Evolutionary conservation across 1,140 invertebrate species (phyloP).

Genomic region (Zaprionus kolodkinae): DNA sequence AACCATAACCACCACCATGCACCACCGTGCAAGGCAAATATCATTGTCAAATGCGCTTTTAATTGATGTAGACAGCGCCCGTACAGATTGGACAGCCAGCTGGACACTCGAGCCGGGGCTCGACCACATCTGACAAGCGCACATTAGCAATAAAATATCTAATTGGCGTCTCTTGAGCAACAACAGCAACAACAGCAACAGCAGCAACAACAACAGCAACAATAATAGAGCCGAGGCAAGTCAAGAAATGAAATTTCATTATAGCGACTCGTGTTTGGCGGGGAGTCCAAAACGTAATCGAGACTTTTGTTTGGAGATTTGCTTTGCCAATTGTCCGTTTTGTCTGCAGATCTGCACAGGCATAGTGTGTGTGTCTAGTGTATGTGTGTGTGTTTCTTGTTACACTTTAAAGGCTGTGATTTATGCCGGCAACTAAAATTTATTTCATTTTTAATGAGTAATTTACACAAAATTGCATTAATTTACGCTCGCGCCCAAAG

Average conservation of each 20-base stretch:
- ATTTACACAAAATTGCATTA: conserved; percentile 83
- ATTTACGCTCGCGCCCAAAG: conserved; percentile 67
- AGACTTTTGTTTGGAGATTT: conserved; percentile 74
- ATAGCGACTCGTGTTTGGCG: conserved; percentile 38
- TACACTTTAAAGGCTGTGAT: conserved; percentile 74
- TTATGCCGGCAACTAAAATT: conserved; percentile 74
- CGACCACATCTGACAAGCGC: conserved; percentile 66
- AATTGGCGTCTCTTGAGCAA: conserved; percentile 68
- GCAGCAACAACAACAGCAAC: conserved; percentile 12
- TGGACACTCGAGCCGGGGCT: conserved; percentile 68
- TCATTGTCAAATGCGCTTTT: conserved; percentile 82
- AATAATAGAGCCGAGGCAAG: conserved; percentile 23
- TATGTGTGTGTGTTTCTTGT: conserved; percentile 49
- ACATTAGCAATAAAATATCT: conserved; percentile 83
- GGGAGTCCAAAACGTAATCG: conserved; percentile 53
- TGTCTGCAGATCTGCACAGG: neutral
- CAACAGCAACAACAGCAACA: conserved; percentile 32
- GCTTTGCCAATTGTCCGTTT: conserved; percentile 48
- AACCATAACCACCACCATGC: conserved; percentile 5
- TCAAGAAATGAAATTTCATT: conserved; percentile 72
- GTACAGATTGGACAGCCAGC: conserved; percentile 76
- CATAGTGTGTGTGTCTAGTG: conserved; percentile 7
- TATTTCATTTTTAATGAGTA: conserved; percentile 82
- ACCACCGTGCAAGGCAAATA: conserved; percentile 63
- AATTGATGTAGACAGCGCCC: conserved; percentile 79